Base-by-base conservation (phyloP, 2,888 invertebrate species). In the Ennomos fuscantarius region DNA sequence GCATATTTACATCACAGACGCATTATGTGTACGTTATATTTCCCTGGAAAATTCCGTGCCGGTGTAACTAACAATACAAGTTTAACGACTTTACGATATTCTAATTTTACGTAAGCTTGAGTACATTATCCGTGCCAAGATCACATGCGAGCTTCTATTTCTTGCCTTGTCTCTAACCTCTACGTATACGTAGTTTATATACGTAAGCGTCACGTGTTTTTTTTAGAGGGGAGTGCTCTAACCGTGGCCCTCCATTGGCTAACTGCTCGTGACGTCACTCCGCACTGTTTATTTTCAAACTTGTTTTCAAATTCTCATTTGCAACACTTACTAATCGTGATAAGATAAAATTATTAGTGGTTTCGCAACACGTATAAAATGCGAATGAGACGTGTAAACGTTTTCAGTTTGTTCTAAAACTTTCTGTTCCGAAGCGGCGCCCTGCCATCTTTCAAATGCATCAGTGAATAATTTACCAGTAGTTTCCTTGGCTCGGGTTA, bases 211-310 rank as follows among this genome's bases (percentile, higher is more conserved):
- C 81, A 79, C 76, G 78, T 76, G 75, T 70, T 76, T 76, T 74
- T 65, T 69, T 65, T 65, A 72, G 71, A 81, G 80, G 86, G 90
- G 91, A 89, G 88, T 90, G 89, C 66, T 78, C 72, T 65, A 70
- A 75, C 68, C 68, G 58, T 47, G 54, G 43, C 56, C 69, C 70
- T 63, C 73, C 59, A 89, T 91, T 90, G 89, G 90, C 64, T 59
- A 70, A 55, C 36, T 31, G 24, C 15, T 39, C 36, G 71, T 88
- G 88, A 88, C 87, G 86, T 88, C 85, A 85, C 69, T 45, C 35
- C 56, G 68, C 46, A 63, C 65, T 70, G 66, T 72, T 83, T 89
- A 84, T 87, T 88, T 86, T 82, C 69, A 74, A 76, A 76, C 78
- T 69, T 82, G 79, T 79, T 79, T 39, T 78, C 72, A 54, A 48